Conservation (phyloP, 2,888 invertebrate genomes). For the Microplitis deprimator region DNA sequence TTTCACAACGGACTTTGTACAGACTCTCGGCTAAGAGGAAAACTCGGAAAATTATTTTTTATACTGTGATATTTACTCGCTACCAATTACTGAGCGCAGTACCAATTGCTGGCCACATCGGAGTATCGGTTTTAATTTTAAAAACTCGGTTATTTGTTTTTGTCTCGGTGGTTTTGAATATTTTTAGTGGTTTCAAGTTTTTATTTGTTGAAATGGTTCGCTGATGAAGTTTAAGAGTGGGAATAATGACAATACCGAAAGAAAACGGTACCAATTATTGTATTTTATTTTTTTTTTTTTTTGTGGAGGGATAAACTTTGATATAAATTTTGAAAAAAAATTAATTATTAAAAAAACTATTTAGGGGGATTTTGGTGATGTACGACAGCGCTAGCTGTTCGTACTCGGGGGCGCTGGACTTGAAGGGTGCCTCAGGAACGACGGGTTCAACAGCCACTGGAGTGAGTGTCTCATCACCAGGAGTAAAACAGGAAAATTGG, state of each 20-base stretch:
- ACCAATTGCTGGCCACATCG: too few relatives aligned
- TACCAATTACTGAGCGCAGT: too few relatives aligned
- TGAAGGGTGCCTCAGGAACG: conserved; percentile 78
- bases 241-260: not conserved
- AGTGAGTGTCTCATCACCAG: conserved; percentile 59
- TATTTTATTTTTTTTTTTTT: conserved; percentile 16
- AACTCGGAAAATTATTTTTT: too few relatives aligned
- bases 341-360: not conserved
- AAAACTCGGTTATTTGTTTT: too few relatives aligned
- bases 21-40: not conserved
- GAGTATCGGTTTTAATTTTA: too few relatives aligned
- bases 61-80: too few relatives aligned
- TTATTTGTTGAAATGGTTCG: too few relatives aligned
- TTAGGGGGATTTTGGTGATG: conserved; percentile 76
- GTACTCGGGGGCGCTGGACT: conserved; percentile 87
- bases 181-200: too few relatives aligned
- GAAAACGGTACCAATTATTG: not conserved
- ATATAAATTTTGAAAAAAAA: too few relatives aligned
- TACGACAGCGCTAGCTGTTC: conserved; percentile 93
- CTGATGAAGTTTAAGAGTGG: not conserved
- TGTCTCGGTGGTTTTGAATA: too few relatives aligned
- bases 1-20: not conserved
- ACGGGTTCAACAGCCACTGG: conserved; percentile 48
- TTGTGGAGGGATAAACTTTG: not conserved
- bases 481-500: conserved; percentile 71